Evolutionary conservation across 1,140 invertebrate species (phyloP).

Genomic region (Ips nitidus): DNA sequence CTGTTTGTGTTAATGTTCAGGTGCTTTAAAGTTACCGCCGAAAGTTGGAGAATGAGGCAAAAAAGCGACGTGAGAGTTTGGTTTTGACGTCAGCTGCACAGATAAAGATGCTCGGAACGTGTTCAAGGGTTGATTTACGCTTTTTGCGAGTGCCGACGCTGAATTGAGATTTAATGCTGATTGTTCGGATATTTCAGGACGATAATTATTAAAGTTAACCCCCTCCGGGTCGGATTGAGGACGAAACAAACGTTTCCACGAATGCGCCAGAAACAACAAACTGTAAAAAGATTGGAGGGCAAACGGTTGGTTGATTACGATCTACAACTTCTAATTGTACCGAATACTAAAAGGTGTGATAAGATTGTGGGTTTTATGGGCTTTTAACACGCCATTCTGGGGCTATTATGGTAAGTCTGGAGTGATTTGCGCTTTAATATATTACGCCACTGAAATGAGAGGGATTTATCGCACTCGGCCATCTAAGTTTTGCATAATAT

Average conservation of each 20-base stretch:
- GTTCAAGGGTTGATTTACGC: constrained; percentile 26
- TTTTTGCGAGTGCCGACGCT: constrained; percentile 4
- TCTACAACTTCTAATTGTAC: constrained; percentile 21
- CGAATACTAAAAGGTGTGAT: constrained; percentile 14
- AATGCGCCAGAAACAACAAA: not conserved
- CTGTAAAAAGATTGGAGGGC: constrained; percentile 11
- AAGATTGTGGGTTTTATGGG: constrained; percentile 10
- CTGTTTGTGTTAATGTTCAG: constrained; percentile 32
- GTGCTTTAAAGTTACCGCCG: constrained; percentile 29
- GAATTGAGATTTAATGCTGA: constrained; percentile 28
- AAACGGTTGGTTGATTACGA: constrained; percentile 19
- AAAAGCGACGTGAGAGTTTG: constrained; percentile 10
- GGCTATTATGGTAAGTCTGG: constrained; percentile 9
- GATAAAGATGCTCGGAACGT: constrained; percentile 31
- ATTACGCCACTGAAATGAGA: not conserved
- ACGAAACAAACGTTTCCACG: constrained; percentile 2
- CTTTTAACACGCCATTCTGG: constrained; percentile 14
- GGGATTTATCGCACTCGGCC: not conserved
- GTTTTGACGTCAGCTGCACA: constrained; percentile 26
- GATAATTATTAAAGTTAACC: too few relatives aligned
- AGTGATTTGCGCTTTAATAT: constrained; percentile 14
- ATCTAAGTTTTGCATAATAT: too few relatives aligned
- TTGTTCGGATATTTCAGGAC: constrained; percentile 11
- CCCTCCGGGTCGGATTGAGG: not conserved
- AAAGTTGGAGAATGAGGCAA: constrained; percentile 16